A percentile compares a stretch with the other conserved stretches of the same genome.
Conservation (phyloP, 2,113 vertebrate species). For the Orthonyx spaldingii region DNA sequence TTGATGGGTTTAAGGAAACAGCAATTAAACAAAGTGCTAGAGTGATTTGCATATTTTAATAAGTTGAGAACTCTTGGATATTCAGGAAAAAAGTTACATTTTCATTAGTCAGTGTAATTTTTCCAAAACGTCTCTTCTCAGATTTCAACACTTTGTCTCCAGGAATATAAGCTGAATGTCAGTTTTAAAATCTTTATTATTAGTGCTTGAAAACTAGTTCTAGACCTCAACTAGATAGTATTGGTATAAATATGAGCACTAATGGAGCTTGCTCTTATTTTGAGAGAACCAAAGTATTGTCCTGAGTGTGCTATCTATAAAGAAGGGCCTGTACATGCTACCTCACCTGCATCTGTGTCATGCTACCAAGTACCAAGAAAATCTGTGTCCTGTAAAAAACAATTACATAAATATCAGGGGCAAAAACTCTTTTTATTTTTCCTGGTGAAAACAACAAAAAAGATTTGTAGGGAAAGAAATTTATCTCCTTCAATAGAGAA, state of each 20-base stretch:
- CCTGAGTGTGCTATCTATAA: not conserved
- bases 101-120: conserved; percentile 13
- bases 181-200: not conserved
- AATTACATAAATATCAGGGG: not conserved
- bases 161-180: not conserved
- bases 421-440: not conserved
- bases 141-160: not conserved
- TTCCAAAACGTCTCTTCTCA: not conserved
- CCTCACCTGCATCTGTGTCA: not conserved
- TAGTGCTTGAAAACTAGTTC: not conserved
- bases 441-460: not conserved
- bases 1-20: conserved; percentile 59
- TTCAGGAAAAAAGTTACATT: not conserved
- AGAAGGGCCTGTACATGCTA: not conserved
- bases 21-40: conserved; percentile 52
- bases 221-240: not conserved
- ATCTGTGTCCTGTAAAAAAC: not conserved
- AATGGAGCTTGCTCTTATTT: not conserved
- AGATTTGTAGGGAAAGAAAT: not conserved
- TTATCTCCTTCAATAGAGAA: not conserved
- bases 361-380: not conserved
- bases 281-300: not conserved
- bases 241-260: not conserved
- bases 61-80: conserved; percentile 14
- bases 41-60: conserved; percentile 58